Conservation (phyloP, 2,113 vertebrate species). For the Brachirus orientalis region DNA sequence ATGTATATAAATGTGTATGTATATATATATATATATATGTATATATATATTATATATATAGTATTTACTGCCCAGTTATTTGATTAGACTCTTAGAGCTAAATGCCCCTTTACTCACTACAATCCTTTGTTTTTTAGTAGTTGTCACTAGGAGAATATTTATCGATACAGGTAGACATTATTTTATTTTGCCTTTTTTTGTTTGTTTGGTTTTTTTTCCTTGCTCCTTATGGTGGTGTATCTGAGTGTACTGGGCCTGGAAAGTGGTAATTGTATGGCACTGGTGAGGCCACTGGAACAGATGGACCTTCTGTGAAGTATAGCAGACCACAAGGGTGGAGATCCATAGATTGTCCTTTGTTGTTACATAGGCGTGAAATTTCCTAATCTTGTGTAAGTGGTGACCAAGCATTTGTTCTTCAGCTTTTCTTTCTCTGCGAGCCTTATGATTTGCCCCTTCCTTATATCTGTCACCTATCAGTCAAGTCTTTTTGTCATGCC, state of each 20-base stretch:
- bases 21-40: too few relatives aligned
- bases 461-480: constrained; percentile 68
- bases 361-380: constrained; percentile 47
- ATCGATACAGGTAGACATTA: neutral
- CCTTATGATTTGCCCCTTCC: constrained; percentile 42
- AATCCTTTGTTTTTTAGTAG: neutral
- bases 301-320: constrained; percentile 49
- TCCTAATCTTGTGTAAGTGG: constrained; percentile 74
- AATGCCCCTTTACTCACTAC: neutral
- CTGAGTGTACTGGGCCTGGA: too few relatives aligned
- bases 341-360: constrained; percentile 63
- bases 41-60: too few relatives aligned
- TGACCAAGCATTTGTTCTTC: constrained; percentile 63
- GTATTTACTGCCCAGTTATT: too few relatives aligned
- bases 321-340: constrained; percentile 38
- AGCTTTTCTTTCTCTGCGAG: constrained; percentile 65
- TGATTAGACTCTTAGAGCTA: neutral
- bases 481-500: constrained; percentile 57
- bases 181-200: constrained; percentile 10
- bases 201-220: neutral
- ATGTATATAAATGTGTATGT: too few relatives aligned
- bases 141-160: neutral
- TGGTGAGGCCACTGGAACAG: constrained; percentile 41
- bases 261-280: constrained; percentile 43
- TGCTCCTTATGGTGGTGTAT: constrained; percentile 13